Evolutionary conservation across 2,888 invertebrate species (phyloP), one percentile per base, ranked within the genome.

Genomic region (Meta bourneti): DNA sequence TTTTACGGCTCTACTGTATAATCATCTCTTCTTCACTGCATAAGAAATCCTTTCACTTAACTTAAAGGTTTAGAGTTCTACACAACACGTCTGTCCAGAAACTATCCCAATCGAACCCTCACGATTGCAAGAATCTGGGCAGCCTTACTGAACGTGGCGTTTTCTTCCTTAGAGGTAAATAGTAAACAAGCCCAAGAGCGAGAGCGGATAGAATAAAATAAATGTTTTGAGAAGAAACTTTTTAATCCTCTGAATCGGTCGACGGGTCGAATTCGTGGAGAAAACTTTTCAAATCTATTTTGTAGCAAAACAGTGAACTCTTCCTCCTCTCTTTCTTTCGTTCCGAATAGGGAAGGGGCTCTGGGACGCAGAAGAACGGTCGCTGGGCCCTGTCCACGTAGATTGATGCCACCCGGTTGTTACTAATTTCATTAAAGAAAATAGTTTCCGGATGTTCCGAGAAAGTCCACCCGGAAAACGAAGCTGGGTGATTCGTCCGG

Each of bases 341-440:
- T n/a, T n/a, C n/a, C n/a, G n/a, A n/a, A n/a, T 20, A 1, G 11
- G 54, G 85, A 52, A 69, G 77, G 88, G 80, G 34, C 74, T 88
- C 80, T 74, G 69, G 61, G 48, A 61, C 11, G 74, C n/a, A 51
- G 9, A 72, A 69, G 77, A 16, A 34, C 48, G 19, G 77, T n/a
- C 61, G 34, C 20, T 61, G 20, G 61, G 54, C 34, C 61, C 34
- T 34, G 34, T 34, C 34, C 79, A 69, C 79, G 34, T 79, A 79
- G 61, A 79, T 79, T 79, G 54, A 61, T 79, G 70, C 48, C 78
- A 8, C 49, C 71, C 69, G 51, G 69, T 61, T 69, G 51, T 75
- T 82, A 51, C 52, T 89, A 82, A 89, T 89, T 89, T 82, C 89
- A 89, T 89, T 89, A 89, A 88, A 81, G 78, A 69, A 13, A 77